Conservation (phyloP, 1,140 invertebrate genomes). For the Ericerus pela region DNA sequence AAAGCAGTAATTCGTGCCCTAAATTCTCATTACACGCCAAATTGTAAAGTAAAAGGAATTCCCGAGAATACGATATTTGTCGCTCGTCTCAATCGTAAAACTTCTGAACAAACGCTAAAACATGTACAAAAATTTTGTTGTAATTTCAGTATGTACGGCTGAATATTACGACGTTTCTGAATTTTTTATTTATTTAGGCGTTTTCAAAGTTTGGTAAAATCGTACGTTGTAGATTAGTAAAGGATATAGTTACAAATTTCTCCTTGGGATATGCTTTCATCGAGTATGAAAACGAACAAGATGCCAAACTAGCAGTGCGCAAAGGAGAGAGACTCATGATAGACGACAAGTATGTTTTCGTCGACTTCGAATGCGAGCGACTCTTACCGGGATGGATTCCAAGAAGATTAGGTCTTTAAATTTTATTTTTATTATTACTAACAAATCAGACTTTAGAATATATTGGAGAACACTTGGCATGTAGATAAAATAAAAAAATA, state of each 20-base stretch:
- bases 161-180: not conserved
- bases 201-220: slow-evolving; percentile 55
- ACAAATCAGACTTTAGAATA: too few relatives aligned
- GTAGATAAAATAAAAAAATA: too few relatives aligned
- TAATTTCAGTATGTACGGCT: not conserved
- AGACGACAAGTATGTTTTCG: slow-evolving; percentile 41
- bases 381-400: slow-evolving; percentile 64
- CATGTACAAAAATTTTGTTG: slow-evolving; percentile 7
- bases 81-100: slow-evolving; percentile 53
- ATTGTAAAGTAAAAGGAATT: slow-evolving; percentile 47
- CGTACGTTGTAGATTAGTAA: slow-evolving; percentile 47
- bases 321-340: slow-evolving; percentile 46
- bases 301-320: slow-evolving; percentile 43
- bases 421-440: too few relatives aligned
- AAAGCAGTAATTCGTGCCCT: slow-evolving; percentile 57
- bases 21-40: slow-evolving; percentile 49
- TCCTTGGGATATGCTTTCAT: slow-evolving; percentile 75
- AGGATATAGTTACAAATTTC: slow-evolving; percentile 65
- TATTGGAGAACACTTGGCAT: too few relatives aligned
- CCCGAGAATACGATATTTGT: slow-evolving; percentile 63
- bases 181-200: slow-evolving; percentile 30
- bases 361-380: slow-evolving; percentile 40
- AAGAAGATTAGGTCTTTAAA: slow-evolving; percentile 58
- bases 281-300: slow-evolving; percentile 49
- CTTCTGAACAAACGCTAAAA: slow-evolving; percentile 38